Evolutionary conservation across 2,113 vertebrate species (phyloP).

Genomic region (Atherinomorus stipes): DNA sequence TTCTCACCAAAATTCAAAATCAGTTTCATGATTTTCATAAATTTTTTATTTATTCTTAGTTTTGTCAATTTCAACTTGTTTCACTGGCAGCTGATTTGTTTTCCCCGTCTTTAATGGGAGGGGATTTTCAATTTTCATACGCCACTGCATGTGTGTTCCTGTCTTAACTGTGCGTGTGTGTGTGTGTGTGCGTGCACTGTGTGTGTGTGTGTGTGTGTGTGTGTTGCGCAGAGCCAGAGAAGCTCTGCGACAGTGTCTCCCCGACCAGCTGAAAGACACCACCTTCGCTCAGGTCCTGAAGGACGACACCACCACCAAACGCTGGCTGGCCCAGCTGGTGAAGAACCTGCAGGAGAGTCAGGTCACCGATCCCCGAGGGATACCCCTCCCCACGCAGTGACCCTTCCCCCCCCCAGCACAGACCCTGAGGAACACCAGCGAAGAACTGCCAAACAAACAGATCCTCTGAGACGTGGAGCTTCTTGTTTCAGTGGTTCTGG

Average conservation of each 20-base stretch:
- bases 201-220: background rate
- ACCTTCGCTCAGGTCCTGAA: slow-evolving; percentile 96
- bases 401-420: no score
- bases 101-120: no score
- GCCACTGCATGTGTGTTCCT: no score
- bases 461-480: no score
- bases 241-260: slow-evolving; percentile 94
- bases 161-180: background rate
- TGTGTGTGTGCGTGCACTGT: background rate
- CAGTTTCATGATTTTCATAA: no score
- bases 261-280: slow-evolving; percentile 96
- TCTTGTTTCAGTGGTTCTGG: no score
- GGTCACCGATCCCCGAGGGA: slow-evolving; percentile 93
- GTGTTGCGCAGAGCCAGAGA: slow-evolving; percentile 89
- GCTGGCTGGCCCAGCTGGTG: slow-evolving; percentile 96
- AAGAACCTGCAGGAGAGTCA: slow-evolving; percentile 97
- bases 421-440: slow-evolving; percentile 20
- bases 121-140: no score
- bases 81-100: no score
- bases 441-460: slow-evolving; percentile 30
- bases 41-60: no score
- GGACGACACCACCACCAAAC: slow-evolving; percentile 97
- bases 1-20: no score
- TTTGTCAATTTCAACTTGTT: no score
- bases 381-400: slow-evolving; percentile 91